These are phyloP conservation scores for Temnothorax ravouxi DNA, from an alignment of 2,888 invertebrate species.

Conservation along the genomic window DNA sequence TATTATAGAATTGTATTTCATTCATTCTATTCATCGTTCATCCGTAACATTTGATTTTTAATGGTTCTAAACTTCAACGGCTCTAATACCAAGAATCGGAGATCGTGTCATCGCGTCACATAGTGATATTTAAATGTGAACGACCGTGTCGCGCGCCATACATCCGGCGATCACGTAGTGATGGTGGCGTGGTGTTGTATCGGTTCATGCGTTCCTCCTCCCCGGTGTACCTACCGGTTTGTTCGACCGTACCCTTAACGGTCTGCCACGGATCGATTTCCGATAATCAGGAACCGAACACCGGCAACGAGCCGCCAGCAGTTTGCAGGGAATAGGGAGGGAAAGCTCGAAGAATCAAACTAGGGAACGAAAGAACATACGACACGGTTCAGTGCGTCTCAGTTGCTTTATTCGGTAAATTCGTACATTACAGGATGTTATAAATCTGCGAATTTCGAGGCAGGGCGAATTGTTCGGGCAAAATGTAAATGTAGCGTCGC, in stretches of 20 bases:
- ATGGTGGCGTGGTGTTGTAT: slow-evolving; percentile 52
- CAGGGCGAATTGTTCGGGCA: slow-evolving; percentile 8
- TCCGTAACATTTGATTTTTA: slow-evolving; percentile 22
- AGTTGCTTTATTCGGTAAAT: slow-evolving; percentile 65
- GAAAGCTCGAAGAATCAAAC: slow-evolving; percentile 54
- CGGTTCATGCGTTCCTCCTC: slow-evolving; percentile 31
- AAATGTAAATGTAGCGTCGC: slow-evolving; percentile 16
- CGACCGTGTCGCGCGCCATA: slow-evolving; percentile 66
- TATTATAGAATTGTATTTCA: background rate
- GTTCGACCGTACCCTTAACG: slow-evolving; percentile 74
- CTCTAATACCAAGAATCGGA: slow-evolving; percentile 43
- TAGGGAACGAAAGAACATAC: slow-evolving; percentile 64
- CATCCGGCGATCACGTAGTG: slow-evolving; percentile 62
- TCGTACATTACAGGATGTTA: slow-evolving; percentile 29
- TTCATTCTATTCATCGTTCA: background rate
- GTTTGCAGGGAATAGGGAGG: slow-evolving; percentile 66
- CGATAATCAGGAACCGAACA: slow-evolving; percentile 80
- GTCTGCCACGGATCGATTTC: slow-evolving; percentile 77
- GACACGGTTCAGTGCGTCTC: slow-evolving; percentile 66
- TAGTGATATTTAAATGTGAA: slow-evolving; percentile 78
- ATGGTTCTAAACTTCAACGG: background rate
- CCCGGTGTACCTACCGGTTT: slow-evolving; percentile 70
- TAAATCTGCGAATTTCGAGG: slow-evolving; percentile 39
- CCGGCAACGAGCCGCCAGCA: slow-evolving; percentile 69
- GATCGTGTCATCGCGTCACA: slow-evolving; percentile 54